Evolutionary conservation across 1,140 invertebrate species (phyloP), one percentile per base, ranked within the genome.

Genomic region (Drosophila novamexicana): DNA sequence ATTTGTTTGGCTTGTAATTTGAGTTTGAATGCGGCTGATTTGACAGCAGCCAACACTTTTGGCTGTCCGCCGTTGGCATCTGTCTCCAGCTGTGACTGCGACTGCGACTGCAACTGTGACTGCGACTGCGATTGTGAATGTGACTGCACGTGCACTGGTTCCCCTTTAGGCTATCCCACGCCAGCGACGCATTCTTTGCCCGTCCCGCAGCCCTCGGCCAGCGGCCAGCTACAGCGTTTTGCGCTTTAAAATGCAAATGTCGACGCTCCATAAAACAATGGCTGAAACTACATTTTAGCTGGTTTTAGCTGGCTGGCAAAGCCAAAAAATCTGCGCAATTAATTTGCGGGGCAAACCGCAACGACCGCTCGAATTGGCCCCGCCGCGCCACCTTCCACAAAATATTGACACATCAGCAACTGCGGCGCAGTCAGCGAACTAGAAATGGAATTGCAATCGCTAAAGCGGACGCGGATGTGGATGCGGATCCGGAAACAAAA

Each of bases 11-110:
- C 63, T 64, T 77, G 80, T 89, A 89, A 89, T 89, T 89, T 89
- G 84, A 88, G 80, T 89, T 89, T 84, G 81, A 89, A 89, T 83
- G 80, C 84, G 75, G 61, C 84, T 88, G 84, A 89, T 88, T 88
- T 84, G 84, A 88, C 77, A 86, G 84, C 84, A 68, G 80, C 58
- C 84, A 82, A 88, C 77, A 88, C 83, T 88, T 73, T 76, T 69
- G 39, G 69, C 52, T 50, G 57, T 52, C 67, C 58, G 61, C 37
- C 50, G 50, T 29, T 59, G 58, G 59, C 62, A 59, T 69, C 63
- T 79, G 64, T 75, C 69, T 89, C 80, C 80, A 81, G 80, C 84
- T 89, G 84, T 50, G 80, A 39, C 29, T 32, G 42, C 47, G 7
- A 3, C 14, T 8, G 77, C 81, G 79, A 42, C 54, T 22, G 36